phyloP scores from a whole-genome alignment of 2,888 invertebrate species.

The Acronicta leporina region DNA sequence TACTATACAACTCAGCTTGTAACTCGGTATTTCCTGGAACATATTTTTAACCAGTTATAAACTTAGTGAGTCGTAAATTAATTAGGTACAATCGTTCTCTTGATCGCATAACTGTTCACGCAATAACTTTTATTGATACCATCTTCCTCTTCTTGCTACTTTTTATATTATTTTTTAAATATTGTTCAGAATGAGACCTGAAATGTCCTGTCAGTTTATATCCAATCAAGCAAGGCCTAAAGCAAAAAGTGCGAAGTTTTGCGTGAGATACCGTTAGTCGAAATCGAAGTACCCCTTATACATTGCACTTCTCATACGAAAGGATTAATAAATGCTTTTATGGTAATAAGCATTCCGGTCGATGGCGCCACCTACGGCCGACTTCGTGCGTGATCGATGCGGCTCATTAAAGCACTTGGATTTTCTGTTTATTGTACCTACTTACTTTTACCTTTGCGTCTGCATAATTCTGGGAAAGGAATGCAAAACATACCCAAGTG shows the following conservation, averaged over 20 bases:
- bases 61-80: conserved; percentile 33
- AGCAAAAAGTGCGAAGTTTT: conserved; percentile 10
- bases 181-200: neutral
- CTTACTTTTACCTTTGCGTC: conserved; percentile 50
- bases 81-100: conserved; percentile 25
- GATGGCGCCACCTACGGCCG: conserved; percentile 66
- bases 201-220: conserved; percentile 2
- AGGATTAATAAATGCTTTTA: conserved; percentile 57
- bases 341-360: conserved; percentile 61
- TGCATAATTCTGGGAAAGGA: conserved; percentile 42
- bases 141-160: conserved; percentile 2
- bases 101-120: conserved; percentile 37
- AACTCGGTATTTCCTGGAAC: conserved; percentile 26
- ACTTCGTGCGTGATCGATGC: conserved; percentile 60
- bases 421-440: conserved; percentile 28
- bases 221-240: neutral
- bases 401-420: conserved; percentile 46
- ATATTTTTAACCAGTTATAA: conserved; percentile 19
- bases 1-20: neutral
- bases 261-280: conserved; percentile 25
- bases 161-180: conserved; percentile 8
- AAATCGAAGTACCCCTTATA: conserved; percentile 10
- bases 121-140: conserved; percentile 22
- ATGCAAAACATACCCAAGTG: conserved; percentile 26
- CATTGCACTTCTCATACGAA: conserved; percentile 33